phyloP scores from a whole-genome alignment of 1,140 invertebrate genomes.

The Macrocentrus cingulum region DNA sequence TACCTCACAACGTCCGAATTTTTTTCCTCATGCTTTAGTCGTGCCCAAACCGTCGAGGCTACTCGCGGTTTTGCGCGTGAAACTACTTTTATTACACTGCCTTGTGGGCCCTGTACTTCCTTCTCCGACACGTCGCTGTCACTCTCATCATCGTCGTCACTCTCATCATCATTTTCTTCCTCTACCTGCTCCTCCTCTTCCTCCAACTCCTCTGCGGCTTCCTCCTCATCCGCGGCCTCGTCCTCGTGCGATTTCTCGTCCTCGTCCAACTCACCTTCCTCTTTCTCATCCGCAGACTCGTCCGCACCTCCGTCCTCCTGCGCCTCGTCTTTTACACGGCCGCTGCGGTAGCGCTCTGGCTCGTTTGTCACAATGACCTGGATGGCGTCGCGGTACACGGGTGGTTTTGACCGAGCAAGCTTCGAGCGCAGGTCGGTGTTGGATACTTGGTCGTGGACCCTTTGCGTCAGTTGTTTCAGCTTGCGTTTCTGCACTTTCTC shows the following conservation, averaged over 20 bases:
- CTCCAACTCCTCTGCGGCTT: constrained; percentile 34
- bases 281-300: no score
- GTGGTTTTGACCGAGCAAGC: constrained; percentile 28
- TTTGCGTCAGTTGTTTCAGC: constrained; percentile 31
- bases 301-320: constrained; percentile 22
- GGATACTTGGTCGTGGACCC: constrained; percentile 20
- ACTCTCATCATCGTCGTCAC: constrained; percentile 22
- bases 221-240: constrained; percentile 31
- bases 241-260: constrained; percentile 31
- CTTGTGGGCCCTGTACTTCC: constrained; percentile 52
- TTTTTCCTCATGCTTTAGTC: constrained; percentile 52
- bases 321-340: constrained; percentile 27
- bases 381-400: constrained; percentile 41
- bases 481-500: constrained; percentile 60
- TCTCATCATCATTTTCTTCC: constrained; percentile 10
- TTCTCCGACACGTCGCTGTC: constrained; percentile 47
- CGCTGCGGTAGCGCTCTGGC: constrained; percentile 24
- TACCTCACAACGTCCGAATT: constrained; percentile 38
- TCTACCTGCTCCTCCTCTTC: constrained; percentile 23
- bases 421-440: constrained; percentile 46
- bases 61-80: constrained; percentile 49
- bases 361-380: constrained; percentile 52
- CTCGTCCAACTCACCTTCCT: constrained; percentile 25
- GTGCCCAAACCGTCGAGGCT: constrained; percentile 63
- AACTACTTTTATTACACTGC: constrained; percentile 57